Conservation (phyloP, 2,113 vertebrate species). For the Tragelaphus imberbis region DNA sequence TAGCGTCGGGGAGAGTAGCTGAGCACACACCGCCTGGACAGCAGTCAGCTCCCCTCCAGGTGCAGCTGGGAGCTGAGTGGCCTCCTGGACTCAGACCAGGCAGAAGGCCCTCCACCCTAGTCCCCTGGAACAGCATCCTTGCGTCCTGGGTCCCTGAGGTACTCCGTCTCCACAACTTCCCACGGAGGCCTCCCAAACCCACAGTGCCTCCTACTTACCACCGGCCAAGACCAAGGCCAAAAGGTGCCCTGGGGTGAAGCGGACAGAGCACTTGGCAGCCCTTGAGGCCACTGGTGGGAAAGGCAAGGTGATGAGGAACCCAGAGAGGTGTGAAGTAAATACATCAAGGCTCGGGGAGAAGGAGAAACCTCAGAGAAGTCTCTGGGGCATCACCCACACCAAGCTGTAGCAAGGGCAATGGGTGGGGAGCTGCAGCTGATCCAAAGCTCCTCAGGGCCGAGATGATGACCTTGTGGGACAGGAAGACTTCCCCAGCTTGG, state of each 20-base stretch:
- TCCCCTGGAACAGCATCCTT: background rate
- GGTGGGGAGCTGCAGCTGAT: background rate
- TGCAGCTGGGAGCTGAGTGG: accelerated
- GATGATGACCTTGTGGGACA: background rate
- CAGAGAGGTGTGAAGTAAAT: background rate
- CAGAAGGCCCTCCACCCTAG: background rate
- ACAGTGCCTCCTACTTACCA: background rate
- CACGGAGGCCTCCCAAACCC: background rate
- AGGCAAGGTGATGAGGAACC: background rate
- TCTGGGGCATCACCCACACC: background rate
- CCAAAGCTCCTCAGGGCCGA: background rate
- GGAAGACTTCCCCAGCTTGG: background rate
- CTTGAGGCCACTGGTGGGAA: background rate
- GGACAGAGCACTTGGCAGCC: background rate
- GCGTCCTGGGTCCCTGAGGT: accelerated
- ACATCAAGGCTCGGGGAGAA: too few species aligned
- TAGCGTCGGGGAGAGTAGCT: accelerated
- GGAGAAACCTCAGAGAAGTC: background rate
- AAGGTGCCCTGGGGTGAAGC: background rate
- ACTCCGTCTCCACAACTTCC: background rate
- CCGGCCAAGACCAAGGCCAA: background rate
- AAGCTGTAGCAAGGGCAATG: background rate
- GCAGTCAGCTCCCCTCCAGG: background rate
- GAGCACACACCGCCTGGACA: background rate
- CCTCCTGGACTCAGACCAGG: background rate